These are phyloP conservation scores for Salarias fasciatus DNA, from an alignment of 2,797 vertebrate species.

Conservation along the genomic window DNA sequence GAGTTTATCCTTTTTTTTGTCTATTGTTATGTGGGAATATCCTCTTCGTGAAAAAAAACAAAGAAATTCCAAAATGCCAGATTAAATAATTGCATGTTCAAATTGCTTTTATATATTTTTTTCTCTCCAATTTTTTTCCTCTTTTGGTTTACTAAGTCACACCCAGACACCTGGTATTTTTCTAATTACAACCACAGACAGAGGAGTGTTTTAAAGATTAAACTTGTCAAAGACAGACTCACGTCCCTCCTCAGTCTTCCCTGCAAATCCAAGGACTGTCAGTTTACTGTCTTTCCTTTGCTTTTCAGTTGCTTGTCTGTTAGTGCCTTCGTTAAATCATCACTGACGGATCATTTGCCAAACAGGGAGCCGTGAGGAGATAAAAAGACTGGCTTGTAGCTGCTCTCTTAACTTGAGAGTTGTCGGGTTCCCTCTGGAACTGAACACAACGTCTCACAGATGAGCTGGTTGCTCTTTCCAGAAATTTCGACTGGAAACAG, in stretches of 20 bases:
- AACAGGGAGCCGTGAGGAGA: slow-evolving; percentile 54
- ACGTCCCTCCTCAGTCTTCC: slow-evolving; percentile 8
- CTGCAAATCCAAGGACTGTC: slow-evolving; percentile 1
- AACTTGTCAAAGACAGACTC: slow-evolving; percentile 7
- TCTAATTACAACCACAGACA: slow-evolving; percentile 16
- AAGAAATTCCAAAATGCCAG: slow-evolving; percentile 21
- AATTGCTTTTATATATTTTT: slow-evolving; percentile 5
- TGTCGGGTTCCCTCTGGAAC: slow-evolving; percentile 52
- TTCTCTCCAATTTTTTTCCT: not conserved
- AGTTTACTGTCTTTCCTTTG: slow-evolving; percentile 11
- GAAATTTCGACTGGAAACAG: slow-evolving; percentile 59
- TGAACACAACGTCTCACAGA: slow-evolving; percentile 59
- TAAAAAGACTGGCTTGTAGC: slow-evolving; percentile 54
- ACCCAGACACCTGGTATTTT: slow-evolving; percentile 17
- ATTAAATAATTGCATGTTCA: not conserved
- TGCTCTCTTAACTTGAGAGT: slow-evolving; percentile 52
- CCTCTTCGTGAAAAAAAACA: slow-evolving; percentile 48
- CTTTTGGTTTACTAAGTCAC: not conserved
- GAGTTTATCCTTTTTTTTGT: slow-evolving; percentile 32
- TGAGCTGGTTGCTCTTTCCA: slow-evolving; percentile 45
- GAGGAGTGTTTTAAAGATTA: slow-evolving; percentile 1
- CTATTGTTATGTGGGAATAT: slow-evolving; percentile 56
- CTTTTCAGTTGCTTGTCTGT: slow-evolving; percentile 15
- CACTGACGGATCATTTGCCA: slow-evolving; percentile 26
- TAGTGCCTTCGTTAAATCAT: slow-evolving; percentile 16